Base-by-base conservation (phyloP, 2,113 vertebrate genomes). In the Oxygymnocypris stewartii region DNA sequence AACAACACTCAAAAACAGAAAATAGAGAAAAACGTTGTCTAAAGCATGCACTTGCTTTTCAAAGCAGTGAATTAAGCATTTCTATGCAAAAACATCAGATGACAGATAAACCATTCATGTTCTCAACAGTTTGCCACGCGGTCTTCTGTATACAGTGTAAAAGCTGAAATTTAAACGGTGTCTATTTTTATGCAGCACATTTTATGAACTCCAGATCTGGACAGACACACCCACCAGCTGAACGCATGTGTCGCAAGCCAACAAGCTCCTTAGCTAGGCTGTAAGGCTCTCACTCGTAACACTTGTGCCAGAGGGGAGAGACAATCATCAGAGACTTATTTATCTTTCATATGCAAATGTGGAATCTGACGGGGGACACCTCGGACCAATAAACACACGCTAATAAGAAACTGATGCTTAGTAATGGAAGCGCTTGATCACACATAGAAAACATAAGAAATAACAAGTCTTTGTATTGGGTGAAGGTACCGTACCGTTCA, bases 131-230 rank as follows among this genome's bases (percentile, higher is more conserved):
- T 49, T 79, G 85, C 14, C 6, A 84, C 63, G 65, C 54, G 16
- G 35, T 14, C 11, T 57, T 37, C 44, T 20, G 63, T 47, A 67
- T 37, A 47, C 28, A 12, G 35, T 35, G 51, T 54, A 35, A 79
- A 88, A 90, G 88, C 85, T 82, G 84, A 82, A 89, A 91, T 91
- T 84, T 86, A 84, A 81, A 91, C 79, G 88, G 51, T 89, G 91
- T 92, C 90, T 93, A 92, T 92, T 93, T 93, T 91, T 91, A 88
- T 44, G 84, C 71, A 74, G 84, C 86, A 85, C 65, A 88, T 88
- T 93, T 57, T 91, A 92, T 90, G 90, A 92, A 90, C 89, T 92
- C 89, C 93, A 93, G 91, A 94, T 92, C 91, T 92, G 91, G 91
- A 94, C 92, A 91, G 89, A 79, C 91, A 91, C 91, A 90, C 90